A percentile compares a stretch with the other conserved stretches of the same genome.
Conservation (phyloP, 2,113 vertebrate species). For the Ochotona curzoniae region DNA sequence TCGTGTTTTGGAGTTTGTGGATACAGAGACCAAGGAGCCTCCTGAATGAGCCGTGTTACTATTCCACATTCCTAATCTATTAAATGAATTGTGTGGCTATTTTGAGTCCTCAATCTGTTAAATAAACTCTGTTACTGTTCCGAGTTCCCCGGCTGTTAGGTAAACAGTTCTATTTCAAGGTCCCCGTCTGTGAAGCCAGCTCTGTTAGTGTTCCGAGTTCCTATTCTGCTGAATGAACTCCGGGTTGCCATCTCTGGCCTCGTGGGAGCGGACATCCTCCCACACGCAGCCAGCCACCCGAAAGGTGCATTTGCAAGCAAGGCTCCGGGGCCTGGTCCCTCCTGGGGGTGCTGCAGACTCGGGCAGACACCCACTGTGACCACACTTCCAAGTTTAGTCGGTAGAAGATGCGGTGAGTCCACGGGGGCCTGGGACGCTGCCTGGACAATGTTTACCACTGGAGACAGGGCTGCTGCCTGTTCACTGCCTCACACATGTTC, state of each 20-base stretch:
- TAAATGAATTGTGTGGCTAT: neutral
- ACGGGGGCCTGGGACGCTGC: no score
- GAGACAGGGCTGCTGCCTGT: no score
- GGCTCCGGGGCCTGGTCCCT: neutral
- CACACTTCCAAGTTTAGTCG: rapidly evolving
- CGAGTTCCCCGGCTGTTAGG: neutral
- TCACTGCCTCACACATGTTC: no score
- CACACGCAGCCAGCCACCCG: rapidly evolving
- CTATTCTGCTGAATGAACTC: rapidly evolving
- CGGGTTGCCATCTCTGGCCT: rapidly evolving
- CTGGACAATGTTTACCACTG: no score
- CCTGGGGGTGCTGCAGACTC: rapidly evolving
- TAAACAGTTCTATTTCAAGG: no score
- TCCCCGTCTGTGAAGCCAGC: neutral
- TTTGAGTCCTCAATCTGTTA: neutral
- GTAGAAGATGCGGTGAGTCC: no score
- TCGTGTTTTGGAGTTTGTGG: neutral
- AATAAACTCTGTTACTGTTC: neutral
- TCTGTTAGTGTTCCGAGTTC: neutral
- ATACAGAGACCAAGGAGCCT: rapidly evolving
- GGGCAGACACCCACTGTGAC: no score
- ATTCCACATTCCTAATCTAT: neutral
- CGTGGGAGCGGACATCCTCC: neutral
- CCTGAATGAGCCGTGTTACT: neutral
- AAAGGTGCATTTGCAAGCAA: rapidly evolving